Evolutionary conservation across 2,113 vertebrate genomes (phyloP), one percentile per base, ranked within the genome.

Genomic region (Mesoclemmys tuberculata): DNA sequence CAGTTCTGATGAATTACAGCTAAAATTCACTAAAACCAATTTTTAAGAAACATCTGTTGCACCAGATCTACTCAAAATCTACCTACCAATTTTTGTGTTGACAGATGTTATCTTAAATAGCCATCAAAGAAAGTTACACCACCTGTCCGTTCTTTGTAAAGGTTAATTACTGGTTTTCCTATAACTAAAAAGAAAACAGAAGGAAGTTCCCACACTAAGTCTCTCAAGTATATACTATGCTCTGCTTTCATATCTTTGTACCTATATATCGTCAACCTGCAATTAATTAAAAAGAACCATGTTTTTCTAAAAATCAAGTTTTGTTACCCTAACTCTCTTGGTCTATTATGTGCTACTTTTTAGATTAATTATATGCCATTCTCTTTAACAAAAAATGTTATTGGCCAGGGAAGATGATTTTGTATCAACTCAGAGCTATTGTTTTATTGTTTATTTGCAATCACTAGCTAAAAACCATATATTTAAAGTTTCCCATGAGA

Each of bases 341-440:
- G 10, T 75, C 41, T 44, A 27, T 44, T 21, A 75, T 41, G 10
- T 44, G 41, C 71, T 13, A 44, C 55, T 26, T 75, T 75, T 75
- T 44, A 41, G 64, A 68, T 64, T 64, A 26, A 26, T 24, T 41
- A 44, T 44, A 75, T 44, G 41, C 10, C 11, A 24, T 44, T 75
- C 11, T 75, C 11, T 75, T 75, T 22, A 75, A 75, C 6, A 41
- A 75, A 75, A 75, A 24, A 86, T 85, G 29, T 1, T 38, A 80
- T 4, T 0, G 0, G 46, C 48, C 61, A 8, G 89, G 88, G 22
- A 84, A 7, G 6, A 18, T 74, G 90, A 79, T 51, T 78, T 82
- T 80, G 31, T 0, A 93, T 52, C 44, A 89, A 71, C 49, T 81
- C 41, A 82, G 86, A 0, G 0, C 14, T 87, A 12, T 11, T 0